Base-by-base conservation (phyloP, 2,888 invertebrate species). In the Apamea monoglypha region DNA sequence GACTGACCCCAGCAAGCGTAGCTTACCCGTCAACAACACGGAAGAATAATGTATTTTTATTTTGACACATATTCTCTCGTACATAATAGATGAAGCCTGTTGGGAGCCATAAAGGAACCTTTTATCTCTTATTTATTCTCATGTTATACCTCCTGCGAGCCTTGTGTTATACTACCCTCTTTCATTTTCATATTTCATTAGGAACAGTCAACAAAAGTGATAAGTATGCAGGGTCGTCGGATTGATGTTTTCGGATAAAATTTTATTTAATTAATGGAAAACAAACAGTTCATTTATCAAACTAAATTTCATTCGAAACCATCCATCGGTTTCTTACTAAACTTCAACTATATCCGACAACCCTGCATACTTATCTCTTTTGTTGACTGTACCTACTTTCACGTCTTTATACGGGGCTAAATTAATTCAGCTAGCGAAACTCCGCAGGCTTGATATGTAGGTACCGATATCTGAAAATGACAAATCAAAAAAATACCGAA, bases 111-210 rank as follows among this genome's bases (percentile, higher is more conserved):
- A 59, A 64, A 61, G 44, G 36, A 59, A 18, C 59, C 50, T 80
- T 78, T 79, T 66, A 70, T 74, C 2, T 74, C 47, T 66, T 74
- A 70, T 84, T 84, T 84, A 84, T 84, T 73, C 50, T 69, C 84
- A 79, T 79, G 82, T 84, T 67, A 79, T 67, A 53, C 29, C 56
- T 73, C 72, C 59, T 44, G 32, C 16, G 50, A 82, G 50, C 32
- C 1, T 44, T 59, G 36, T 47, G 10, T 5, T 50, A 21, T 16
- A 40, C n/a, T 47, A 5, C 53, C 25, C 32, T n/a, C 16, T 16
- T 61, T n/a, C 7, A 50, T 78, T 78, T 61, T 61, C 25, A 61
- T 78, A 40, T 79, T 50, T 70, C 32, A 59, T 40, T 40, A 40
- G 40, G 40, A 7, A 40, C 40, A 40, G 40, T 40, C 40, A 40